Evolutionary conservation across 2,797 vertebrate genomes (phyloP).

Genomic region (Megaceryle alcyon): DNA sequence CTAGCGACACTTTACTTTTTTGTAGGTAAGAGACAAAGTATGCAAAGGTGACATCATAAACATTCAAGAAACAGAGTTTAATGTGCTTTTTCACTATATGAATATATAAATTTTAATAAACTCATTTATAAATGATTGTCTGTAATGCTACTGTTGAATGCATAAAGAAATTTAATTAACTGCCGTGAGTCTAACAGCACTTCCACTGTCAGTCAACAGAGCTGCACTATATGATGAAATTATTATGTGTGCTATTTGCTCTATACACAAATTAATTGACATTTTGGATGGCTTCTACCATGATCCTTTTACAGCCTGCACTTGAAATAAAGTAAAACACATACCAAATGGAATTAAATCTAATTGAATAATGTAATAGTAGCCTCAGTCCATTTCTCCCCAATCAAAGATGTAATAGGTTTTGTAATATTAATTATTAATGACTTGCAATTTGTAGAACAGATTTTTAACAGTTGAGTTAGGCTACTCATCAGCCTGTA

Average conservation of each 20-base stretch:
- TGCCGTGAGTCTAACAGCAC: constrained; percentile 24
- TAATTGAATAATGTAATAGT: constrained; percentile 55
- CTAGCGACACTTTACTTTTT: not conserved
- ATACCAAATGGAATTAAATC: constrained; percentile 30
- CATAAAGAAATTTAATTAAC: constrained; percentile 58
- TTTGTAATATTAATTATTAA: constrained; percentile 64
- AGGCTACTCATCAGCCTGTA: not conserved
- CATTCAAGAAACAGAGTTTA: not conserved
- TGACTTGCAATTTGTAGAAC: constrained; percentile 26
- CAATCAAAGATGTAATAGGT: constrained; percentile 37
- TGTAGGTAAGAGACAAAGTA: not conserved
- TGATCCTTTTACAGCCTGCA: constrained; percentile 31
- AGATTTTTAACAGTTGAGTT: constrained; percentile 32
- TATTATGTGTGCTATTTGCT: constrained; percentile 52
- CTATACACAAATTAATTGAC: constrained; percentile 67
- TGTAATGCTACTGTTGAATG: not conserved
- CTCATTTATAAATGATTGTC: constrained; percentile 28
- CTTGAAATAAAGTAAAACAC: constrained; percentile 47
- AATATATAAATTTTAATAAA: constrained; percentile 8
- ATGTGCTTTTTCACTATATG: not conserved
- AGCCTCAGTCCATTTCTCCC: constrained; percentile 44
- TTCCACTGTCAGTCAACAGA: constrained; percentile 61
- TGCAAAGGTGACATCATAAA: not conserved
- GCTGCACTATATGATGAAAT: constrained; percentile 49
- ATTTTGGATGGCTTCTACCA: constrained; percentile 60